phyloP scores from a whole-genome alignment of 2,797 vertebrate genomes.

The Artibeus lituratus region DNA sequence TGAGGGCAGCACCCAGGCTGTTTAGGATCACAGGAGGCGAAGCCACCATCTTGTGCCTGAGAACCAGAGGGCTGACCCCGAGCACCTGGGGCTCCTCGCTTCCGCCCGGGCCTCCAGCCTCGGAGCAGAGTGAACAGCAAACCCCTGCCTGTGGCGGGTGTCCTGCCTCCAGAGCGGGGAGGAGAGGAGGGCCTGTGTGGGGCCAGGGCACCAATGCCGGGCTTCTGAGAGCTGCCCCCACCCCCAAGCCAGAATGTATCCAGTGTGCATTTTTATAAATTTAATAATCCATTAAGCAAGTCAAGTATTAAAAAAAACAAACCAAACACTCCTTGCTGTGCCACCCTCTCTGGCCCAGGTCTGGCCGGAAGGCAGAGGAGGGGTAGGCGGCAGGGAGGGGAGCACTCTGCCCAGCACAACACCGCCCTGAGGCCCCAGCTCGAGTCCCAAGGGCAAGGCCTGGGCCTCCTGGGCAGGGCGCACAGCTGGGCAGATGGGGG shows the following conservation, averaged over 20 bases:
- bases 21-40: constrained; percentile 76
- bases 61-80: background rate
- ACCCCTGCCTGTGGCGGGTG: background rate
- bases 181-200: background rate
- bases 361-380: background rate
- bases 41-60: constrained; percentile 17
- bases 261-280: constrained; percentile 41
- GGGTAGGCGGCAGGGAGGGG: background rate
- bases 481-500: background rate
- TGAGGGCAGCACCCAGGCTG: constrained; percentile 61
- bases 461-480: background rate
- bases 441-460: background rate
- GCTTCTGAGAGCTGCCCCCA: background rate
- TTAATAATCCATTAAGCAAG: constrained; percentile 64
- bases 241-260: background rate
- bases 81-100: background rate
- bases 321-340: background rate
- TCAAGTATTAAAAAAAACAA: constrained; percentile 56
- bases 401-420: background rate
- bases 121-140: background rate
- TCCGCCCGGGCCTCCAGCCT: background rate
- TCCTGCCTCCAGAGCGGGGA: background rate
- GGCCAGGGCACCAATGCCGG: fast-evolving
- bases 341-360: background rate
- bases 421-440: background rate